Evolutionary conservation across 1,140 invertebrate genomes (phyloP).

Genomic region (Oryctes rhinoceros): DNA sequence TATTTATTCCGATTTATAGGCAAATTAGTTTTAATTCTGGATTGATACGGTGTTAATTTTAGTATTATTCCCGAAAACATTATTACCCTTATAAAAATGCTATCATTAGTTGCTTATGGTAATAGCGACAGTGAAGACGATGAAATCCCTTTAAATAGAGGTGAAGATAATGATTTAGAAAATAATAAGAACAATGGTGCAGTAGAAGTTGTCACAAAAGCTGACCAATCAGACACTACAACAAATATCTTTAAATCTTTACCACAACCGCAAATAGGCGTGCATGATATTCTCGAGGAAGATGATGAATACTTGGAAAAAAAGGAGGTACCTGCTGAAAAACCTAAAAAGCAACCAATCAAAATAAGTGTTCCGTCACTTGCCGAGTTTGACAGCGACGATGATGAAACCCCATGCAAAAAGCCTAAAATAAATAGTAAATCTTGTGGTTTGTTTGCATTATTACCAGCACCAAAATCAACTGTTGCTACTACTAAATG

Average conservation of each 20-base stretch:
- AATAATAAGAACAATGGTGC: background rate
- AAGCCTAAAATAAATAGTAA: constrained; percentile 42
- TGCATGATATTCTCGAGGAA: constrained; percentile 44
- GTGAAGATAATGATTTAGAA: background rate
- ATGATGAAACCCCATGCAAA: constrained; percentile 45
- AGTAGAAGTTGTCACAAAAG: background rate
- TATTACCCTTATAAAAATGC: background rate
- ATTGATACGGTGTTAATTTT: too few species aligned
- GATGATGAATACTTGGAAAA: constrained; percentile 56
- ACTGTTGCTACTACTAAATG: constrained; percentile 49
- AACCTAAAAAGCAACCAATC: constrained; percentile 51
- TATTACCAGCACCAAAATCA: constrained; percentile 55
- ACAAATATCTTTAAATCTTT: constrained; percentile 3
- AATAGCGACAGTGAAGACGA: constrained; percentile 28
- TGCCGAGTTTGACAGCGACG: constrained; percentile 51
- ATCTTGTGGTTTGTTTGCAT: constrained; percentile 51
- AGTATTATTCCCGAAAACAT: background rate
- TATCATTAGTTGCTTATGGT: constrained; percentile 24
- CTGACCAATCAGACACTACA: background rate
- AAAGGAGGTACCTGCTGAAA: constrained; percentile 48
- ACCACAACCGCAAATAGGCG: constrained; percentile 1
- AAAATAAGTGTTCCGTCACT: constrained; percentile 55
- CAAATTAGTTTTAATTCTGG: too few species aligned
- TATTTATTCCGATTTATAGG: too few species aligned
- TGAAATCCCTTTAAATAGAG: background rate